Conservation (phyloP, 2,113 vertebrate species). For the Planiliza haematocheilus region DNA sequence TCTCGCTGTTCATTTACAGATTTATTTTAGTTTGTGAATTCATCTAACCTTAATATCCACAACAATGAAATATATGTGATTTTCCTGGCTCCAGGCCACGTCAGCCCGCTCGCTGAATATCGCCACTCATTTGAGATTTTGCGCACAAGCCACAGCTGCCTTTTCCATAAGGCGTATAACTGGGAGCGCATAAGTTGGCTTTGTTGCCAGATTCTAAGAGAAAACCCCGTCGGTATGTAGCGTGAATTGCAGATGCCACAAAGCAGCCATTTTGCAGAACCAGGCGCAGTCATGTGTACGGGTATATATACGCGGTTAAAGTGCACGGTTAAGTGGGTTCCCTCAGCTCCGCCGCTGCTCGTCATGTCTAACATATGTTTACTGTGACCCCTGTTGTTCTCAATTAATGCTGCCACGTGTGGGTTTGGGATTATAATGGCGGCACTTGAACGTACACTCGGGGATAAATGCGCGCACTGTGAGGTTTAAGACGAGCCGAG, state of each 20-base stretch:
- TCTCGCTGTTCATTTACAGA: neutral
- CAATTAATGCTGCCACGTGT: constrained; percentile 19
- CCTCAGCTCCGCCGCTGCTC: constrained; percentile 13
- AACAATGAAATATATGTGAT: neutral
- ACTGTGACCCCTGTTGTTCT: constrained; percentile 31
- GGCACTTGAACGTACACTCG: neutral
- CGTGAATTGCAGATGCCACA: constrained; percentile 12
- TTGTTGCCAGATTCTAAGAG: constrained; percentile 7
- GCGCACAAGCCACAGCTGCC: constrained; percentile 19
- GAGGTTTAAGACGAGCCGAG: neutral
- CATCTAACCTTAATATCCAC: neutral
- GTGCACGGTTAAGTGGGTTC: constrained; percentile 7
- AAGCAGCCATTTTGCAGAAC: constrained; percentile 43
- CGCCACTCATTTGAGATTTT: constrained; percentile 19
- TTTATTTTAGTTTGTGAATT: constrained; percentile 28
- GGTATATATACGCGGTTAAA: neutral
- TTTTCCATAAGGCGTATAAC: constrained; percentile 1
- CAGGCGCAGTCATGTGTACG: constrained; percentile 25
- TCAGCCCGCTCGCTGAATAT: constrained; percentile 10
- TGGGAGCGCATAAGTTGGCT: constrained; percentile 5
- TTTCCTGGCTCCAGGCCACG: constrained; percentile 9
- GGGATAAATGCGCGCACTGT: neutral
- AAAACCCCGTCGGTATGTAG: constrained; percentile 15
- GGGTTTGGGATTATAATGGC: neutral
- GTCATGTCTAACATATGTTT: constrained; percentile 34